Evolutionary conservation across 2,113 vertebrate genomes (phyloP), one percentile per base, ranked within the genome.

Genomic region (Notiomystis cincta): DNA sequence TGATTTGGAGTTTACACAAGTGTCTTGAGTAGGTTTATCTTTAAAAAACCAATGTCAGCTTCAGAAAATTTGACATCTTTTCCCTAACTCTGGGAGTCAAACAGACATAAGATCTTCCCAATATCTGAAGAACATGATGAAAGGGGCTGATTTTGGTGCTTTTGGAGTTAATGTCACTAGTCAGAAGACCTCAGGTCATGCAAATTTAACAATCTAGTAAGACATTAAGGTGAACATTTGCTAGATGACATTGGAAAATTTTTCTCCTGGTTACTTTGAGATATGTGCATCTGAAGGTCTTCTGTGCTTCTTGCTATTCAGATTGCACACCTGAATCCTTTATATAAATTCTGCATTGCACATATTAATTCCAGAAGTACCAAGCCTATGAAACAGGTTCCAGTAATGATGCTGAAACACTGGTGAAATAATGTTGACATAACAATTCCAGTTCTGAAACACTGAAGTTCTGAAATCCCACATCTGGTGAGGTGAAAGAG

Each of bases 341-440:
- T 89, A 11, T n/a, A 28, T 40, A 53, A 37, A 2, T 61, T 57
- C 48, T 83, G 9, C 10, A 0, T 21, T 44, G 30, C 27, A 88
- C 11, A 30, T 45, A 65, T 28, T 72, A 71, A 65, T 91, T 89
- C 81, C 84, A 90, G 70, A 85, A 90, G 60, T 21, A 30, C 25
- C 2, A 1, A 61, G 3, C 20, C 57, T 88, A 65, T 44, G 37
- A 87, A 94, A 82, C 21, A 21, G 7, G 11, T 69, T 87, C 53
- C 22, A 28, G 14, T 17, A 67, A 62, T 1, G 0, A 51, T 8
- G 4, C 35, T 57, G 57, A 77, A 73, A 25, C 0, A 0, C 44
- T 35, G 13, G 17, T 75, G 61, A 95, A 94, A 84, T 30, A 66
- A 58, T 8, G 2, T 3, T 58, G 60, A 66, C 23, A 16, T 47